Percentiles rank a stretch among this genome's conserved stretches.
Conservation (phyloP, 2,888 invertebrate species). For the Laothoe populi region DNA sequence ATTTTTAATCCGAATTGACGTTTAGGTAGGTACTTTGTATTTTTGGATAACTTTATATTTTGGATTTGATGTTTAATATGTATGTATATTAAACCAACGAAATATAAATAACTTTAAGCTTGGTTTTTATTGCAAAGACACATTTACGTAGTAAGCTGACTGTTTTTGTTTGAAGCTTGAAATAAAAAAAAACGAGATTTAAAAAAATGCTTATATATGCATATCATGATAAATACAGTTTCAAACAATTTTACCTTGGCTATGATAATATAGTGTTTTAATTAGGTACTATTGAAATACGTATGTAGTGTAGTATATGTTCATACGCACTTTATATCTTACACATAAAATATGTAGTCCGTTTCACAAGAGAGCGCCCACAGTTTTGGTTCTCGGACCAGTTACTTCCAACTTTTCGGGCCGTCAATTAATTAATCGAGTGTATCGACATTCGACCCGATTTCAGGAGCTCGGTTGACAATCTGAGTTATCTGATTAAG, state of each 20-base stretch:
- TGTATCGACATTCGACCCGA: conserved; percentile 84
- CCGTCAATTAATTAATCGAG: conserved; percentile 84
- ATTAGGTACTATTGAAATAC: conserved; percentile 1
- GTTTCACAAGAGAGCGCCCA: conserved; percentile 68
- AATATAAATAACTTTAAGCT: conserved; percentile 16
- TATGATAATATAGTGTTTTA: background rate
- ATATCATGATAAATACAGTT: too few relatives aligned
- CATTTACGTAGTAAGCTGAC: background rate
- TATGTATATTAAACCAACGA: conserved; percentile 28
- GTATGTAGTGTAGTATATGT: background rate
- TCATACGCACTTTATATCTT: conserved; percentile 23
- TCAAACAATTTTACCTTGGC: too few relatives aligned
- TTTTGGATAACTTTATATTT: conserved; percentile 34
- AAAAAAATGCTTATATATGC: too few relatives aligned
- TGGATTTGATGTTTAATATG: conserved; percentile 35
- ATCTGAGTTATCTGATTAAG: conserved; percentile 84
- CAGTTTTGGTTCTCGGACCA: conserved; percentile 73
- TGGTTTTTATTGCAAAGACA: too few relatives aligned
- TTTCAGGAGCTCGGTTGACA: conserved; percentile 84
- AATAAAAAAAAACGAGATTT: background rate
- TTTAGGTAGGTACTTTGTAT: conserved; percentile 40
- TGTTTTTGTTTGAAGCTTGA: background rate
- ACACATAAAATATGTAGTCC: conserved; percentile 25
- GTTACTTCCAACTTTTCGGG: conserved; percentile 76
- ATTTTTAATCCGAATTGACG: conserved; percentile 57